Base-by-base conservation (phyloP, 2,888 invertebrate genomes). In the Tricholauxania praeusta region DNA sequence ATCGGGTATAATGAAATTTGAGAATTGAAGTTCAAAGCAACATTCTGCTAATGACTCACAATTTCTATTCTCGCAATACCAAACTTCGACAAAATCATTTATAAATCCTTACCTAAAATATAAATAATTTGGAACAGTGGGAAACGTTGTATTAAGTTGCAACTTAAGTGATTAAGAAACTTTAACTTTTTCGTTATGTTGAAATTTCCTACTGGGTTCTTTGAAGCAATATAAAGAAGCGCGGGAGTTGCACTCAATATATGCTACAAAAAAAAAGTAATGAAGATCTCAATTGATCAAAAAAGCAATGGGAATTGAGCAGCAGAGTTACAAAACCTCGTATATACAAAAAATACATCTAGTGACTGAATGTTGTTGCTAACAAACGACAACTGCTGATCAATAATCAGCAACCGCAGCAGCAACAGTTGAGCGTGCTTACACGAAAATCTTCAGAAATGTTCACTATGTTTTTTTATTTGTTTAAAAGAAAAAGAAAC, bases 231-330 rank as follows among this genome's bases (percentile, higher is more conserved):
- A 1, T 28, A 22, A 59, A 19, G 57, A 67, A 68, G 51, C 60
- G 69, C 60, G 69, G 69, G 60, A 62, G 69, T 62, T 52, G 19
- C 22, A 12, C 39, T 10, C 39, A 39, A 39, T 39, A 39, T 39
- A 39, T 39, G 39, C 39, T 10, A 39, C 7, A 39, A 39, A 1
- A 39, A 39, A 39, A 39, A 39, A 39, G 1, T 10, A 57, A 17
- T 39, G 17, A 52, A 70, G 69, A 70, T 70, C 67, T 70, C 69
- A 62, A 52, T 52, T 70, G 69, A 70, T 70, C 51, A 48, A 53
- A 39, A 39, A 68, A 68, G 57, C 47, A 19, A 48, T 39, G 39
- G 51, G 47, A 12, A 10, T 49, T 2, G 49, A 59, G 52, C 51
- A 57, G 39, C 15, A 39, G 12, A 39, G 32, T 47, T 19, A 52